A percentile compares a stretch with the other conserved stretches of the same genome.
Evolutionary conservation across 1,140 invertebrate species (phyloP).

Genomic region (Leptoteleia sp.): DNA sequence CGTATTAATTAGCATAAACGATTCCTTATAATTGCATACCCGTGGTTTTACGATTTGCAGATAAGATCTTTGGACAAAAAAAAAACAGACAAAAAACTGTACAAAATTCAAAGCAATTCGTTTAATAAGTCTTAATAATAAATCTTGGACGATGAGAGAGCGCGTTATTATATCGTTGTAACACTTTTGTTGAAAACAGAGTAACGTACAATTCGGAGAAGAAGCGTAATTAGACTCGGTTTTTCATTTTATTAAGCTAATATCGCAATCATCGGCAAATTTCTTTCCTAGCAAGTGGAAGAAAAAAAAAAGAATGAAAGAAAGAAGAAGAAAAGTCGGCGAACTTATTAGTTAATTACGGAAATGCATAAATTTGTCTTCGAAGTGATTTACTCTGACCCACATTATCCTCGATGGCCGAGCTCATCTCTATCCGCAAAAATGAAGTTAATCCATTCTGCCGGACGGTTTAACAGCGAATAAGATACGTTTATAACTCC

Average conservation of each 20-base stretch:
- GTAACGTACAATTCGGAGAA: conserved; percentile 20
- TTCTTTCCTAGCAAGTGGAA: conserved; percentile 10
- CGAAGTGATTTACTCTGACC: conserved; percentile 19
- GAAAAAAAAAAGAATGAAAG: too few species aligned
- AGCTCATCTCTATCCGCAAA: conserved; percentile 6
- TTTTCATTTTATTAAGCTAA: conserved; percentile 21
- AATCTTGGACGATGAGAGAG: conserved; percentile 6
- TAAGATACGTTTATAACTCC: conserved; percentile 41
- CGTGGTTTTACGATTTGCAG: conserved; percentile 14
- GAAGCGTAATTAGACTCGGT: conserved; percentile 6
- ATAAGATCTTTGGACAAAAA: conserved; percentile 12
- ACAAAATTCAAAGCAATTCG: conserved; percentile 29
- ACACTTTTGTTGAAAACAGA: conserved; percentile 29
- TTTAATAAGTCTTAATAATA: conserved; percentile 34
- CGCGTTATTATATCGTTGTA: conserved; percentile 29
- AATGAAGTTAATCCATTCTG: conserved; percentile 42
- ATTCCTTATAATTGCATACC: conserved; percentile 11
- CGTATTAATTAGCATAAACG: conserved; percentile 27
- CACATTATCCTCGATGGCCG: conserved; percentile 5
- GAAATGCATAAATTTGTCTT: conserved; percentile 9
- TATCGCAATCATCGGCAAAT: neutral
- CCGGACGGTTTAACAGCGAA: conserved; percentile 32
- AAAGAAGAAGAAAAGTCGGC: too few species aligned
- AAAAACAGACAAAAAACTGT: conserved; percentile 13
- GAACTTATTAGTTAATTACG: conserved; percentile 12